These are phyloP conservation scores for Metalampra italica DNA, from an alignment of 2,888 invertebrate species.

Conservation along the genomic window DNA sequence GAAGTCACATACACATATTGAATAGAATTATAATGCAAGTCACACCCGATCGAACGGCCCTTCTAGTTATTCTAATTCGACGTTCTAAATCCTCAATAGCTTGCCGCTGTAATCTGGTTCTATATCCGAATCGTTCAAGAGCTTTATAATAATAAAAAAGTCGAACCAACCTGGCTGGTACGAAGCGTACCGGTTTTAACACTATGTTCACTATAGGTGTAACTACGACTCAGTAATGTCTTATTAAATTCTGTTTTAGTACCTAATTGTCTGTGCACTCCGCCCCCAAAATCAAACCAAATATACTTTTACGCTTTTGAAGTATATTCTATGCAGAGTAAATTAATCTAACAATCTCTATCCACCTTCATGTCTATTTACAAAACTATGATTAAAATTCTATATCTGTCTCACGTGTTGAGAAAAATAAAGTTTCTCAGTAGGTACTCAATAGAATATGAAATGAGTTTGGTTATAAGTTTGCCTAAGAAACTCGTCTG, in stretches of 20 bases:
- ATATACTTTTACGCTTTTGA: no score
- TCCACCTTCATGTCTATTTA: no score
- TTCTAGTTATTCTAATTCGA: slow-evolving; percentile 33
- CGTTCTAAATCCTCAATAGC: slow-evolving; percentile 32
- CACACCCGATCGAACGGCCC: slow-evolving; percentile 15
- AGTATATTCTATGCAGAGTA: no score
- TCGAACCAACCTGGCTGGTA: slow-evolving; percentile 37
- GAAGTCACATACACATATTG: background rate
- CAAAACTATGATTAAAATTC: no score
- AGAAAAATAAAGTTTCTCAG: background rate
- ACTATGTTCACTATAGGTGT: background rate
- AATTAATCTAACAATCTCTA: no score
- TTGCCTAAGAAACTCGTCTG: background rate
- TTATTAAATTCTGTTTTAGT: no score
- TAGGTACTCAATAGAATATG: background rate
- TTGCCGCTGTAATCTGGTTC: slow-evolving; percentile 49
- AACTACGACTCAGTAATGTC: no score
- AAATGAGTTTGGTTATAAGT: background rate
- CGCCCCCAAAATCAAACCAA: no score
- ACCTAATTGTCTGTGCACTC: no score
- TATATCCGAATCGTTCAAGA: slow-evolving; percentile 49
- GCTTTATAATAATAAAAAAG: slow-evolving; percentile 47
- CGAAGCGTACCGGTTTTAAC: slow-evolving; percentile 36
- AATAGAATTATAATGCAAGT: slow-evolving; percentile 1
- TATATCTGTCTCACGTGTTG: slow-evolving; percentile 4